A percentile compares a stretch with the other conserved stretches of the same genome.
Conservation (phyloP, 2,113 vertebrate genomes). For the Gambusia holbrooki region DNA sequence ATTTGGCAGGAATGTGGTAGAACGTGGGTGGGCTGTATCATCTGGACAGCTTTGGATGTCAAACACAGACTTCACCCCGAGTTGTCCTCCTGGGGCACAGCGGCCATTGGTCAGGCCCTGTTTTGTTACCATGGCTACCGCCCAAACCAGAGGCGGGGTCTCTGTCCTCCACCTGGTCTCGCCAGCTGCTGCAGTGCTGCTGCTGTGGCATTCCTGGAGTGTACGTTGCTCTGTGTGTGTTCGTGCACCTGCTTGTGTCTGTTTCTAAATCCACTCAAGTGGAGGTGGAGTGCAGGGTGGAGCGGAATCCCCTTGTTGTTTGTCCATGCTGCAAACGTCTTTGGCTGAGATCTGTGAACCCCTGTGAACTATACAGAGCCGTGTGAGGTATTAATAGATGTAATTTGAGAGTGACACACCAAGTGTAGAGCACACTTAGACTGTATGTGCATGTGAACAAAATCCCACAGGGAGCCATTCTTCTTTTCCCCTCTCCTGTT, state of each 20-base stretch:
- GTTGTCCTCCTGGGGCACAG: conserved; percentile 36
- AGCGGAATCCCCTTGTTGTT: conserved; percentile 5
- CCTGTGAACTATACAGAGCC: conserved; percentile 53
- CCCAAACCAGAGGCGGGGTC: conserved; percentile 73
- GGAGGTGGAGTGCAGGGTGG: conserved; percentile 1
- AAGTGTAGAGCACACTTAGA: conserved; percentile 28
- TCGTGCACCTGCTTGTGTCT: conserved; percentile 19
- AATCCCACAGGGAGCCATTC: not conserved
- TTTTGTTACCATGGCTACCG: conserved; percentile 70
- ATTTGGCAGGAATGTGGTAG: conserved; percentile 55
- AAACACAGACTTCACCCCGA: conserved; percentile 36
- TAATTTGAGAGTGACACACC: conserved; percentile 39
- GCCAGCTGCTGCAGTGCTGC: conserved; percentile 70
- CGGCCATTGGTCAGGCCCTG: conserved; percentile 49
- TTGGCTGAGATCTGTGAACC: conserved; percentile 8
- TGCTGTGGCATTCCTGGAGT: conserved; percentile 59
- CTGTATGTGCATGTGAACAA: not conserved
- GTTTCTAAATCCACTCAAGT: conserved; percentile 7
- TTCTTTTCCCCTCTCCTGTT: not conserved
- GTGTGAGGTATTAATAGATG: conserved; percentile 58
- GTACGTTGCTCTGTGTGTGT: conserved; percentile 11
- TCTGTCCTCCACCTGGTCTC: conserved; percentile 75
- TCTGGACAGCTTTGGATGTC: conserved; percentile 60
- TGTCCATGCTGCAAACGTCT: conserved; percentile 5
- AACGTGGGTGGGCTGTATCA: conserved; percentile 62